Evolutionary conservation across 2,113 vertebrate genomes (phyloP).

Genomic region (Polypterus senegalus): DNA sequence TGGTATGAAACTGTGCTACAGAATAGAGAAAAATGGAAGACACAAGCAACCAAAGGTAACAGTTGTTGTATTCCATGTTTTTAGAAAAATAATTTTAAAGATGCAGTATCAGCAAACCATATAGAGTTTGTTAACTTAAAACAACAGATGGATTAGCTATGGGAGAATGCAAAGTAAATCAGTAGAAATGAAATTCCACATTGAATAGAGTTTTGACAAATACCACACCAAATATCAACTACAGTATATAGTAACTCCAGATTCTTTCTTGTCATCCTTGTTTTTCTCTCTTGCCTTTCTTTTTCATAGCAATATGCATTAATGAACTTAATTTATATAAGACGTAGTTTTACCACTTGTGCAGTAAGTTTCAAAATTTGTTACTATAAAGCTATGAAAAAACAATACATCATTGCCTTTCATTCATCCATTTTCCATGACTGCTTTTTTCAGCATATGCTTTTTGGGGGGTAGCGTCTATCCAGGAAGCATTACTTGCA

Average conservation of each 20-base stretch:
- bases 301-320: too few species aligned
- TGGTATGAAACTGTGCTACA: conserved; percentile 86
- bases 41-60: conserved; percentile 82
- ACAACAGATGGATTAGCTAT: background rate
- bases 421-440: too few species aligned
- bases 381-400: too few species aligned
- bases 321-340: too few species aligned
- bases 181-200: background rate
- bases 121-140: background rate
- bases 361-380: too few species aligned
- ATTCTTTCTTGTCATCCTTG: too few species aligned
- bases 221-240: background rate
- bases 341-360: too few species aligned
- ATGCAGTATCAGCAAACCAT: background rate
- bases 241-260: too few species aligned
- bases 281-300: too few species aligned
- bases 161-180: background rate
- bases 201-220: background rate
- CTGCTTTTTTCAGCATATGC: too few species aligned
- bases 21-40: conserved; percentile 88
- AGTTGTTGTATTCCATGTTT: background rate
- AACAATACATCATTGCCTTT: too few species aligned
- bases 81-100: background rate
- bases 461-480: too few species aligned
- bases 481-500: background rate